Evolutionary conservation across 1,140 invertebrate species (phyloP).

Genomic region (Zaprionus inermis): DNA sequence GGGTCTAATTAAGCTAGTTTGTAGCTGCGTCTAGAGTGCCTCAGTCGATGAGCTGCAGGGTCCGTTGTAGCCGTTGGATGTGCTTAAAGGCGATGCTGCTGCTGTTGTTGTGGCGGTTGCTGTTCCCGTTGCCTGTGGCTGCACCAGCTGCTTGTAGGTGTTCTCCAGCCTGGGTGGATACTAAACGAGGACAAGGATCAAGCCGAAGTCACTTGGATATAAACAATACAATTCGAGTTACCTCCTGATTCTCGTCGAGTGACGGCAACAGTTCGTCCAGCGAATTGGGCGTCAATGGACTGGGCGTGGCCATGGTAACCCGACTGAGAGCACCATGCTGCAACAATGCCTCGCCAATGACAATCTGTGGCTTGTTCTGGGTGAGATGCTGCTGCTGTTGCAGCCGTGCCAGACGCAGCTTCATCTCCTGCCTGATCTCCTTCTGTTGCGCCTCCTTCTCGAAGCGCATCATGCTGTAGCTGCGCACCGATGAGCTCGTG

Average conservation of each 20-base stretch:
- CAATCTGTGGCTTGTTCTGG: constrained; percentile 81
- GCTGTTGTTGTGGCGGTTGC: constrained; percentile 27
- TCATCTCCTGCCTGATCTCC: constrained; percentile 89
- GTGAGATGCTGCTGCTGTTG: constrained; percentile 84
- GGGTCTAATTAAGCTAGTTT: constrained; percentile 25
- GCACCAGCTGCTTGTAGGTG: constrained; percentile 65
- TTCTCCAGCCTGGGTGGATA: constrained; percentile 73
- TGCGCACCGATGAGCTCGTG: constrained; percentile 90
- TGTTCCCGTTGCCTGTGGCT: constrained; percentile 45
- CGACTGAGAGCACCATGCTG: constrained; percentile 71
- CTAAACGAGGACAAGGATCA: constrained; percentile 23
- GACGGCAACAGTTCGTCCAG: constrained; percentile 91
- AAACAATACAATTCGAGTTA: constrained; percentile 59
- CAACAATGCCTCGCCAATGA: constrained; percentile 76
- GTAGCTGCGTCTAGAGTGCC: constrained; percentile 63
- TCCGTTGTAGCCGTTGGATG: constrained; percentile 70
- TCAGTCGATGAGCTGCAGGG: constrained; percentile 83
- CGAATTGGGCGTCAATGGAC: constrained; percentile 90
- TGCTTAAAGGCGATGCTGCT: constrained; percentile 25
- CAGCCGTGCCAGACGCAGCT: constrained; percentile 88
- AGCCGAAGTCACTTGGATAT: not conserved
- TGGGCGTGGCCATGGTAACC: constrained; percentile 87
- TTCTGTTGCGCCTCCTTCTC: constrained; percentile 91
- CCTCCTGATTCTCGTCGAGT: constrained; percentile 90
- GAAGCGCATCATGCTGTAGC: constrained; percentile 90